phyloP scores from a whole-genome alignment of 30 jellyfish, hydroid and myxozoan species.

The Phacellophora camtschatica region DNA sequence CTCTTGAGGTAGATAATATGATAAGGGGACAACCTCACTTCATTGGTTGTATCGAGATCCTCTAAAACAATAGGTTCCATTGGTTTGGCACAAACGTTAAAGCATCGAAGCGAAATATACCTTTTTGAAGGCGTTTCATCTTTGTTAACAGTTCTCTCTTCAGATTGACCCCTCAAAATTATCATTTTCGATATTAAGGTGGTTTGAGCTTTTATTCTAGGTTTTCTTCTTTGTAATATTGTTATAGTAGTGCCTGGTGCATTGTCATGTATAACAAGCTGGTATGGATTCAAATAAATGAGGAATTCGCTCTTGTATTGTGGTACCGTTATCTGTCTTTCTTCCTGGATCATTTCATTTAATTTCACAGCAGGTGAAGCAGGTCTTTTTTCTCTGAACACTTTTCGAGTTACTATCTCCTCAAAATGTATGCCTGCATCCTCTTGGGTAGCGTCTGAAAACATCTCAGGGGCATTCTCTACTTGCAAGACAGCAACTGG shows the following conservation, averaged over 20 bases:
- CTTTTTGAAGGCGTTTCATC: neutral
- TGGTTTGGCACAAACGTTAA: neutral
- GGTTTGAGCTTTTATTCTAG: neutral
- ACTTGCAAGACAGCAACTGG: neutral
- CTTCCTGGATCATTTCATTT: neutral
- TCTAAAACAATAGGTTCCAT: neutral
- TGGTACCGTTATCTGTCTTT: neutral
- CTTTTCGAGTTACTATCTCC: slow-evolving; percentile 25
- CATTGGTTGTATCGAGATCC: neutral
- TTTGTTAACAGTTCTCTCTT: neutral
- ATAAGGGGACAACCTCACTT: neutral
- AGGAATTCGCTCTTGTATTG: slow-evolving; percentile 3
- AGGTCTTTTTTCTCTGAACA: slow-evolving; percentile 8
- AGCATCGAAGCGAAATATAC: neutral
- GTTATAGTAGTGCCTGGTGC: neutral
- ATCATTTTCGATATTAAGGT: neutral
- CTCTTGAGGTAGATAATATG: neutral
- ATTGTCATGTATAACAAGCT: neutral
- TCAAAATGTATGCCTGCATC: slow-evolving; percentile 6
- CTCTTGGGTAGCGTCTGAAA: too few species aligned
- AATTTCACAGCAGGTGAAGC: neutral
- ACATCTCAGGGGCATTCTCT: neutral
- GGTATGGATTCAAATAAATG: neutral
- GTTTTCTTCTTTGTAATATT: neutral
- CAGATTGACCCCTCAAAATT: neutral